Evolutionary conservation across 2,888 invertebrate genomes (phyloP).

Genomic region (Sipha maydis): DNA sequence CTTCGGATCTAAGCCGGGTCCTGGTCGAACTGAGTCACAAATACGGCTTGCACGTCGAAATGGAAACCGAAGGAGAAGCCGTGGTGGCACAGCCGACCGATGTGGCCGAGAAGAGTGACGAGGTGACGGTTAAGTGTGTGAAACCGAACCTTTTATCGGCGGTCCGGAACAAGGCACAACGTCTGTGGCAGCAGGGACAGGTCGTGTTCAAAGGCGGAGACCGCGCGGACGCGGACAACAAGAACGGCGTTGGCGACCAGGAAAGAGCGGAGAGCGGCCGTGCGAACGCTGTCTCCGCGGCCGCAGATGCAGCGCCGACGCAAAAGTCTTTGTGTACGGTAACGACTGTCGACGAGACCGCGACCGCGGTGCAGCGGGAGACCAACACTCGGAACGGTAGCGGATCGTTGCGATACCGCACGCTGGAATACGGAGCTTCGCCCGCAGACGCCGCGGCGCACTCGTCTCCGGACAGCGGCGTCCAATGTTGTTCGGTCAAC

Average conservation of each 20-base stretch:
- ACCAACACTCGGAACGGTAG: background rate
- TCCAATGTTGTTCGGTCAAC: constrained; percentile 9
- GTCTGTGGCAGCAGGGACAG: constrained; percentile 32
- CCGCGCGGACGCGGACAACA: background rate
- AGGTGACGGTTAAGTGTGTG: background rate
- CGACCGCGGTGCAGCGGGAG: background rate
- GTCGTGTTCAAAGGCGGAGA: constrained; percentile 9
- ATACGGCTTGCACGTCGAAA: constrained; percentile 13
- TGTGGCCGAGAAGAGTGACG: background rate
- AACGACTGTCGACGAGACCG: constrained; percentile 12
- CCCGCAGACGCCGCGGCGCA: background rate
- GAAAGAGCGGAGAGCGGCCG: background rate
- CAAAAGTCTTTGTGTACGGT: background rate
- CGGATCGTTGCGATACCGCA: constrained; percentile 19
- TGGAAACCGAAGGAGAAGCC: constrained; percentile 9
- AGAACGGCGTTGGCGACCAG: background rate
- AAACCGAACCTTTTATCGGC: constrained; percentile 11
- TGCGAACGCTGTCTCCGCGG: too few species aligned
- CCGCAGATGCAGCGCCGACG: background rate
- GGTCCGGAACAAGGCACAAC: constrained; percentile 14
- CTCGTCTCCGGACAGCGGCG: background rate
- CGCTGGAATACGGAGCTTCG: constrained; percentile 53
- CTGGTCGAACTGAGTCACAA: constrained; percentile 27
- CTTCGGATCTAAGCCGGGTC: background rate
- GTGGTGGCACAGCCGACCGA: background rate